Percentiles rank a stretch among this genome's conserved stretches.
These are phyloP conservation scores for Pyrochroa serraticornis DNA, from an alignment of 2,888 invertebrate genomes.

Conservation along the genomic window DNA sequence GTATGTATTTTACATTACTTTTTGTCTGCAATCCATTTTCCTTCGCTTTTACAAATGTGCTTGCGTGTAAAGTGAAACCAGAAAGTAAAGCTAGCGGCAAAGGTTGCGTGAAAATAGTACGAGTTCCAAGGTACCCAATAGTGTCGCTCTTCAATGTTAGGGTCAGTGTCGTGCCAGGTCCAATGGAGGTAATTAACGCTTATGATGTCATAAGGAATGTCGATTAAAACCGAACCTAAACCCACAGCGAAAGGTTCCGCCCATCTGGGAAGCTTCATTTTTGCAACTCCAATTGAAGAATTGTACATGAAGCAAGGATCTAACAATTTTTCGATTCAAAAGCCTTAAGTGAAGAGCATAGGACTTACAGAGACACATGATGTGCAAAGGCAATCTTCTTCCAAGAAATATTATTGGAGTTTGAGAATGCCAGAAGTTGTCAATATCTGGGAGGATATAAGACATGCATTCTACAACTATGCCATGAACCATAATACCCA, in stretches of 20 bases:
- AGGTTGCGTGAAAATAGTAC: slow-evolving; percentile 80
- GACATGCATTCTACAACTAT: slow-evolving; percentile 73
- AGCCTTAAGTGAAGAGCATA: not conserved
- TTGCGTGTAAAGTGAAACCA: slow-evolving; percentile 68
- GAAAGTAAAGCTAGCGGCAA: slow-evolving; percentile 74
- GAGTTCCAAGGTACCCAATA: slow-evolving; percentile 87
- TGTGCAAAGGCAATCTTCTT: slow-evolving; percentile 73
- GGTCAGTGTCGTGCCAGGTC: slow-evolving; percentile 83
- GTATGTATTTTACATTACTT: slow-evolving; percentile 31
- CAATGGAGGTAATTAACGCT: slow-evolving; percentile 80
- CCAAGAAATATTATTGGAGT: slow-evolving; percentile 75
- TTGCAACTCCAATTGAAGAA: slow-evolving; percentile 64
- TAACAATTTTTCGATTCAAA: slow-evolving; percentile 18
- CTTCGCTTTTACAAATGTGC: slow-evolving; percentile 61
- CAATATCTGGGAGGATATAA: slow-evolving; percentile 74
- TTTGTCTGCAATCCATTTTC: slow-evolving; percentile 63
- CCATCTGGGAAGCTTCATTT: slow-evolving; percentile 63
- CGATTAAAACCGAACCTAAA: slow-evolving; percentile 72
- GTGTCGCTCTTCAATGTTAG: slow-evolving; percentile 73
- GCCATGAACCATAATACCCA: slow-evolving; percentile 75
- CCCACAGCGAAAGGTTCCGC: slow-evolving; percentile 73
- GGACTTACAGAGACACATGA: slow-evolving; percentile 72
- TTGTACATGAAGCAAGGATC: slow-evolving; percentile 69
- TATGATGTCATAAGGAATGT: slow-evolving; percentile 81
- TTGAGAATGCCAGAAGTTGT: slow-evolving; percentile 86